Conservation (phyloP, 2,113 vertebrate genomes). For the Electrona antarctica region DNA sequence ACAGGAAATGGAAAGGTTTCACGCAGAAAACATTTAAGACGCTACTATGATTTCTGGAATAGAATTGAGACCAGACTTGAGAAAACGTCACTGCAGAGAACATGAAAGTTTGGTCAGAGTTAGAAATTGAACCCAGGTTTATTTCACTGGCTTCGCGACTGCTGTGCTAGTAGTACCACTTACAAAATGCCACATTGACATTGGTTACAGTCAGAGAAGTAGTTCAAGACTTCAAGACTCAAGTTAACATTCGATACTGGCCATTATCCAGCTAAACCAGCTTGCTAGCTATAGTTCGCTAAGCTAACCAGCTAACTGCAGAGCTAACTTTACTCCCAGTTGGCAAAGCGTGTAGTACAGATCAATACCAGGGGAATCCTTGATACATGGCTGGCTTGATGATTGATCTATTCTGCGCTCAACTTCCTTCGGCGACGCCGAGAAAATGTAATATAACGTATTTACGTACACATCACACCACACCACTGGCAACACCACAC, state of each 20-base stretch:
- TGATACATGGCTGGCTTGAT: background rate
- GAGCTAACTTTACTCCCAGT: constrained; percentile 43
- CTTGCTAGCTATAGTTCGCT: constrained; percentile 45
- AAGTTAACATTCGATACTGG: constrained; percentile 13
- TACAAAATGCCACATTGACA: constrained; percentile 11
- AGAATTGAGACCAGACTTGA: too few relatives aligned
- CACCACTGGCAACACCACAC: constrained; percentile 4
- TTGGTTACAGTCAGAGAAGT: background rate
- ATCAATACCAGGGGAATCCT: background rate
- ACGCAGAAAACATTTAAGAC: too few relatives aligned
- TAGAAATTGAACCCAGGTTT: background rate
- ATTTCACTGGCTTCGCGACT: background rate
- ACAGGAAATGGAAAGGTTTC: too few relatives aligned
- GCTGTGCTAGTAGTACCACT: background rate
- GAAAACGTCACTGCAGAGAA: too few relatives aligned
- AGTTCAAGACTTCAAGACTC: background rate
- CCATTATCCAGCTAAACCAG: constrained; percentile 44
- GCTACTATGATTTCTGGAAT: too few relatives aligned
- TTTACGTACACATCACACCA: background rate
- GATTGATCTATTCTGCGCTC: accelerated
- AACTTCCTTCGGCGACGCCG: background rate
- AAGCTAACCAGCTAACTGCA: constrained; percentile 50
- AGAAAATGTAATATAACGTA: background rate
- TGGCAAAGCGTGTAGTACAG: background rate
- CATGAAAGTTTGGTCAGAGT: background rate